Percentiles rank a stretch among this genome's conserved stretches.
Conservation (phyloP, 2,888 invertebrate genomes). For the Ennomos quercinarius region DNA sequence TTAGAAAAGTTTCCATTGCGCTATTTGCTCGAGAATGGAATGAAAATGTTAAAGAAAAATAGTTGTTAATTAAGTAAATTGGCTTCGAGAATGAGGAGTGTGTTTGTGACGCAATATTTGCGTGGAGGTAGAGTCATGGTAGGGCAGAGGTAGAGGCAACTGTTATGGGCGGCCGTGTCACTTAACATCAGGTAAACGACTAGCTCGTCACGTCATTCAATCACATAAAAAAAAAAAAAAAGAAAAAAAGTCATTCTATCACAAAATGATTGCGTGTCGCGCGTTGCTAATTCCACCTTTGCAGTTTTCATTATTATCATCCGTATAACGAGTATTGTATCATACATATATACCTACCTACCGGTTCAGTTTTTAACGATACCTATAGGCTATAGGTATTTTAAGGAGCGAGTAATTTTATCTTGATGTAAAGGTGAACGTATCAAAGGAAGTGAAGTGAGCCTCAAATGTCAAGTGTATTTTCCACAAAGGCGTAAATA, state of each 20-base stretch:
- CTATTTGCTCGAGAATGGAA: conserved; percentile 8
- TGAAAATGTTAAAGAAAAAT: conserved; percentile 15
- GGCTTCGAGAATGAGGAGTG: conserved; percentile 24
- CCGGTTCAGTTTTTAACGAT: conserved; percentile 8
- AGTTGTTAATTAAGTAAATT: conserved; percentile 36
- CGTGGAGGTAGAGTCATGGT: conserved; percentile 9
- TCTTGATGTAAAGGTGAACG: conserved; percentile 11
- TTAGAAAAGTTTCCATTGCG: conserved; percentile 22
- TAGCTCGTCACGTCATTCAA: too few species aligned
- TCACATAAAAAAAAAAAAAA: too few species aligned
- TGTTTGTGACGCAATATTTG: conserved; percentile 35
- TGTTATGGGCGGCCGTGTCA: too few species aligned
- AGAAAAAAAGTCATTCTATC: too few species aligned
- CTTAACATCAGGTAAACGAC: too few species aligned
- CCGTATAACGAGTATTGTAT: conserved; percentile 34
- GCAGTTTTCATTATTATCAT: conserved; percentile 46
- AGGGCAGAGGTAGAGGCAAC: too few species aligned
- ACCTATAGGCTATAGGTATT: not conserved
- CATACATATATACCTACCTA: conserved; percentile 1
- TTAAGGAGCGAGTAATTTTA: conserved; percentile 15
- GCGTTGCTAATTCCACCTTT: conserved; percentile 40
- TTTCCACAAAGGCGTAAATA: conserved; percentile 41
- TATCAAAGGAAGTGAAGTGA: conserved; percentile 28
- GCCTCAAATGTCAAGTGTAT: conserved; percentile 41
- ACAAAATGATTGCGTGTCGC: conserved; percentile 48